These are phyloP conservation scores for Bovichtus variegatus DNA, from an alignment of 2,797 vertebrate genomes.

Conservation along the genomic window DNA sequence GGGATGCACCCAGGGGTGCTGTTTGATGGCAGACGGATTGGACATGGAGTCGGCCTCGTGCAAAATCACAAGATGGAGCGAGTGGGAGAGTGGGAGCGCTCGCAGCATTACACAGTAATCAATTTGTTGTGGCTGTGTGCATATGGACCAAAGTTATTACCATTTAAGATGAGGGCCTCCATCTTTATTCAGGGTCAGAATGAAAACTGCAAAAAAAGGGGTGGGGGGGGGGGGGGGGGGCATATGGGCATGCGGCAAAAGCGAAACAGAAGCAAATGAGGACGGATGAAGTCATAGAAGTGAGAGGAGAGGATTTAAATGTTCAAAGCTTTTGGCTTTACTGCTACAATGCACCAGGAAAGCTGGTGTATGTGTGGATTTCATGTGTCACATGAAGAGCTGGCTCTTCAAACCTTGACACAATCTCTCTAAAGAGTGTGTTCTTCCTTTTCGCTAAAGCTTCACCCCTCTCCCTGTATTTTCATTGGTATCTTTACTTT, in stretches of 20 bases:
- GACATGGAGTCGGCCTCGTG: constrained; percentile 62
- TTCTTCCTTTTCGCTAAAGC: constrained; percentile 28
- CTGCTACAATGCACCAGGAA: constrained; percentile 64
- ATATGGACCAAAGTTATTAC: constrained; percentile 74
- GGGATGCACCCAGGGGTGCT: constrained; percentile 72
- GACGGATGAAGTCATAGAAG: constrained; percentile 64
- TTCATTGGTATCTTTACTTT: constrained; percentile 31
- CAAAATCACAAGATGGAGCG: constrained; percentile 60
- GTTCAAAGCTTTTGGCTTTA: constrained; percentile 74
- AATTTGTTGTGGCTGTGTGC: constrained; percentile 76
- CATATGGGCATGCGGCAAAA: constrained; percentile 45
- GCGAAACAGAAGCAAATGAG: constrained; percentile 64
- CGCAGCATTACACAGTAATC: constrained; percentile 71
- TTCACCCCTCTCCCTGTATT: constrained; percentile 18
- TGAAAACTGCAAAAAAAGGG: constrained; percentile 27
- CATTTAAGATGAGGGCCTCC: constrained; percentile 71
- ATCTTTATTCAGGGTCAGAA: constrained; percentile 73
- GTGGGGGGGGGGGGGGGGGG: background rate
- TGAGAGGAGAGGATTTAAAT: constrained; percentile 74
- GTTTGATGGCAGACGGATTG: constrained; percentile 79
- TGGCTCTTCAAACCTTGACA: constrained; percentile 56
- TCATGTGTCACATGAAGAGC: constrained; percentile 59
- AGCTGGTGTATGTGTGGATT: constrained; percentile 72
- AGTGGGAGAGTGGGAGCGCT: constrained; percentile 52
- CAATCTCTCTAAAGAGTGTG: constrained; percentile 34